Evolutionary conservation across 1,140 invertebrate genomes (phyloP).

Genomic region (Neelides sp.): DNA sequence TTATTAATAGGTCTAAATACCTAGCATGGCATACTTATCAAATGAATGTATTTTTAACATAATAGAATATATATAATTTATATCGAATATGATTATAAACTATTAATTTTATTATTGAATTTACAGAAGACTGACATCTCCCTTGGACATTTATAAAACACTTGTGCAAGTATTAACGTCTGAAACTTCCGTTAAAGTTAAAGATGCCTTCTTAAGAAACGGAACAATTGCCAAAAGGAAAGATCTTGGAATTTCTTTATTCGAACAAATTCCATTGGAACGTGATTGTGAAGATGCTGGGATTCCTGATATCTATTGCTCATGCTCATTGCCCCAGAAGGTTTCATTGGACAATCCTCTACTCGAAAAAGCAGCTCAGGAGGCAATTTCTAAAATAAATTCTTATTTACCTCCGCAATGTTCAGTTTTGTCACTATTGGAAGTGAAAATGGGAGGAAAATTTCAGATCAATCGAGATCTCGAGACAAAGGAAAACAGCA

Average conservation of each 20-base stretch:
- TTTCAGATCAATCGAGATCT: too few species aligned
- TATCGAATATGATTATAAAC: too few species aligned
- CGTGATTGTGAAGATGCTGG: constrained; percentile 21
- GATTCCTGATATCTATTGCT: constrained; percentile 20
- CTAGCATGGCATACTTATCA: too few species aligned
- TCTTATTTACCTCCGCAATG: constrained; percentile 12
- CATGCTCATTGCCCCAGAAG: constrained; percentile 13
- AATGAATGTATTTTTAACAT: too few species aligned
- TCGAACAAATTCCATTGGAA: constrained; percentile 8
- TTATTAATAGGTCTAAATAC: too few species aligned
- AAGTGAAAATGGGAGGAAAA: constrained; percentile 11
- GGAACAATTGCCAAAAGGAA: too few species aligned
- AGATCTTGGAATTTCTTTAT: constrained; percentile 21
- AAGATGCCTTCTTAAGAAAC: background rate
- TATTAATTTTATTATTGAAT: too few species aligned
- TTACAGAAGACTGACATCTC: constrained; percentile 23
- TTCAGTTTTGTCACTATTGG: background rate
- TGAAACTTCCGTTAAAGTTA: constrained; percentile 4
- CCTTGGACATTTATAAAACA: constrained; percentile 23
- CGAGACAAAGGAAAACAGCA: background rate
- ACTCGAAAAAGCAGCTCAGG: constrained; percentile 1
- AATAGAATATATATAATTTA: too few species aligned
- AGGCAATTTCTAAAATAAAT: constrained; percentile 16
- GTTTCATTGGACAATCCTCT: constrained; percentile 4
- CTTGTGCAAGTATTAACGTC: constrained; percentile 17